These are phyloP conservation scores for Cydia pomonella DNA, from an alignment of 1,140 invertebrate genomes.

Conservation along the genomic window DNA sequence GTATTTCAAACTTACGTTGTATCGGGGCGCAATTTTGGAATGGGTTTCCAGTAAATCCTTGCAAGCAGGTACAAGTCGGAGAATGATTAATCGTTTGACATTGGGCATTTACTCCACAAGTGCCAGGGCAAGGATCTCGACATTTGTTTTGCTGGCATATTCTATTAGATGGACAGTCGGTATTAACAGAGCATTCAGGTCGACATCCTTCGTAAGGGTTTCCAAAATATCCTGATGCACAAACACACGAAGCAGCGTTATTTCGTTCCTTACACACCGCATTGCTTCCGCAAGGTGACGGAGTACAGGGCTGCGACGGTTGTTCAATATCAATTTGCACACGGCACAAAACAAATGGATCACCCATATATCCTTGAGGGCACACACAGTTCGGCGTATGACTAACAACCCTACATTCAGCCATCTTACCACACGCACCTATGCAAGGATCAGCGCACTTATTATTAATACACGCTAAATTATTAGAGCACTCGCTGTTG, in stretches of 20 bases:
- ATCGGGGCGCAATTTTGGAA: conserved; percentile 81
- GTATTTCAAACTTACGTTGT: conserved; percentile 77
- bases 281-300: conserved; percentile 86
- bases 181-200: conserved; percentile 84
- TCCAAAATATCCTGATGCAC: conserved; percentile 84
- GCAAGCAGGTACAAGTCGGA: conserved; percentile 81
- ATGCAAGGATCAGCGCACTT: conserved; percentile 86
- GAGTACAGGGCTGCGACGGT: conserved; percentile 79
- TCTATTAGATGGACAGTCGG: conserved; percentile 83
- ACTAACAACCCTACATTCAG: conserved; percentile 85
- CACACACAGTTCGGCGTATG: conserved; percentile 85
- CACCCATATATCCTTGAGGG: conserved; percentile 80
- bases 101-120: conserved; percentile 83
- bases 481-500: conserved; percentile 83
- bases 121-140: conserved; percentile 84
- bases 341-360: conserved; percentile 82
- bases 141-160: conserved; percentile 84
- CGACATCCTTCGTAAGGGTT: conserved; percentile 85
- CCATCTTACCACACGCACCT: conserved; percentile 83
- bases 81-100: conserved; percentile 84
- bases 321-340: conserved; percentile 60
- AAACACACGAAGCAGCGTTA: conserved; percentile 83
- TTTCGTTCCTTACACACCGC: conserved; percentile 84
- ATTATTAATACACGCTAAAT: conserved; percentile 85
- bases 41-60: conserved; percentile 84